A percentile compares a stretch with the other conserved stretches of the same genome.
phyloP scores from a whole-genome alignment of 2,113 vertebrate genomes.

The Vicugna pacos region DNA sequence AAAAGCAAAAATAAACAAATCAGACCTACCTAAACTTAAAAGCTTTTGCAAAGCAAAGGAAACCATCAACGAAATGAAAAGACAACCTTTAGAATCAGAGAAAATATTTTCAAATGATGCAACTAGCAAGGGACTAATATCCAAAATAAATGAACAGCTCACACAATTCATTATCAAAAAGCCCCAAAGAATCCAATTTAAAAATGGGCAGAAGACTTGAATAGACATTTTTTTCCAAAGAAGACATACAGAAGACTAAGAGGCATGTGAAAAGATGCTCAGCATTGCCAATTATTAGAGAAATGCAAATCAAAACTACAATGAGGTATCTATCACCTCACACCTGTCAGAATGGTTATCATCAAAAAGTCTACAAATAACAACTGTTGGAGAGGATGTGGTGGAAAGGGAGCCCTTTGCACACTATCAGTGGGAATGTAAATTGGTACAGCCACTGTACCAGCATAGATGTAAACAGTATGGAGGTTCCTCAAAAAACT shows the following conservation, averaged over 20 bases:
- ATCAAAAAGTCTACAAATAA: too few relatives aligned
- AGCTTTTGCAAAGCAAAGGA: neutral
- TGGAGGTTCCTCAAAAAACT: too few relatives aligned
- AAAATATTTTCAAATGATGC: neutral
- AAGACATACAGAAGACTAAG: neutral
- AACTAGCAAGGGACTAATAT: neutral
- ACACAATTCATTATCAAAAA: neutral
- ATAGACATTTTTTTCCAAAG: neutral
- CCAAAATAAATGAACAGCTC: neutral
- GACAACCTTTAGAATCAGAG: neutral
- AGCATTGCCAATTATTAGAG: too few relatives aligned
- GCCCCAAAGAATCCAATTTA: neutral
- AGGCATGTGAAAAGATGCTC: too few relatives aligned
- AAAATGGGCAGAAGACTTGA: neutral
- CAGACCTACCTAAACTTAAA: neutral
- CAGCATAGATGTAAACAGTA: too few relatives aligned
- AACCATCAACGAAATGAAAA: neutral
- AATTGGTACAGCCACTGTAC: too few relatives aligned
- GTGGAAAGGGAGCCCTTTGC: too few relatives aligned
- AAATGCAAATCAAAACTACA: too few relatives aligned
- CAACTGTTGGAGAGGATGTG: too few relatives aligned
- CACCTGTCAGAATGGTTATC: too few relatives aligned
- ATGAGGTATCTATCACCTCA: too few relatives aligned
- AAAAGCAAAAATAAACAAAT: neutral
- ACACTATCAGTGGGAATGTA: too few relatives aligned